Base-by-base conservation (phyloP, 1,140 invertebrate genomes). In the Archivesica marissinica region DNA sequence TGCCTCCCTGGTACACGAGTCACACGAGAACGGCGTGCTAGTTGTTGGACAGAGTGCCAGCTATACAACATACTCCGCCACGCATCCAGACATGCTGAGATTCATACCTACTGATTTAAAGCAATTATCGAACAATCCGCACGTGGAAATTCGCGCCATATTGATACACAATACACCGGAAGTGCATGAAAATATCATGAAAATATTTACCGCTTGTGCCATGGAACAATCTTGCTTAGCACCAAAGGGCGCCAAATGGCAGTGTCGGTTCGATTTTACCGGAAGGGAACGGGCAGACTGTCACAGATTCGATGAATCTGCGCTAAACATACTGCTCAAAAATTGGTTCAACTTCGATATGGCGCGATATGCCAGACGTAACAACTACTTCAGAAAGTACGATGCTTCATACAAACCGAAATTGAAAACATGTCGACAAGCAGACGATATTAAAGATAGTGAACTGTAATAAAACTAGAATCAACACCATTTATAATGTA, bases 311-410 rank as follows among this genome's bases (percentile, higher is more conserved):
- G 82, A 85, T 39, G 82, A 85, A 52, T 85, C 82, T 2, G 82
- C 82, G n/a, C 54, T 85, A n/a, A 85, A 85, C 39, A 77, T 85
- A 30, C 47, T 85, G 28, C n/a, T 85, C n/a, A 85, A 85, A 30
- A 85, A 85, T 30, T 66, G 39, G 72, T 85, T 85, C 52, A 30
- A 85, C 41, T 85, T 66, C 41, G 82, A 85, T 25, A 35, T 35
- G 41, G 25, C 20, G 7, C 25, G 39, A 25, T 85, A 77, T 41
- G 54, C 44, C 2, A 13, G 61, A 25, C 44, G 59, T 23, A 85
- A 85, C 28, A 77, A 25, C 17, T 76, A 85, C 33, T 85, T 85
- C 39, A 28, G 39, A 68, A 54, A 38, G 3, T 75, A 76, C 30
- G 82, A 85, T 28, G 41, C 13, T 0, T 44, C 33, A 7, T 66